Conservation (phyloP, 1,140 invertebrate genomes). For the Halictus rubicundus region DNA sequence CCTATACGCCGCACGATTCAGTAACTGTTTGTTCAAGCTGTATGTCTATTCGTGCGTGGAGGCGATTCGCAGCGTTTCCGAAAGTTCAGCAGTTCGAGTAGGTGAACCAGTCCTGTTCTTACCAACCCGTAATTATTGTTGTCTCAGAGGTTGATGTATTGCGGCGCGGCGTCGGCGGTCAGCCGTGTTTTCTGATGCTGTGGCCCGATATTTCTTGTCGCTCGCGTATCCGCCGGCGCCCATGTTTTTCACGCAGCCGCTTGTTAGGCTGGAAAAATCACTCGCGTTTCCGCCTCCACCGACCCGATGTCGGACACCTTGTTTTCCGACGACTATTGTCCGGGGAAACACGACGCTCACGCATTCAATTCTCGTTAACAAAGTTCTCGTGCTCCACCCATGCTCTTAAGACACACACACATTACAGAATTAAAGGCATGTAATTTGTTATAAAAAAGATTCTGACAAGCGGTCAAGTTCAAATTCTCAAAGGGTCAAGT, state of each 20-base stretch:
- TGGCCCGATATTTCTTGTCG: constrained; percentile 29
- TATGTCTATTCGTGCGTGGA: neutral
- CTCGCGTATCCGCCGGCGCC: neutral
- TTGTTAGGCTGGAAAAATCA: constrained; percentile 52
- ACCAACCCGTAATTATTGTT: constrained; percentile 69
- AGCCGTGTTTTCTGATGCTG: constrained; percentile 5
- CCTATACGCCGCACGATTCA: neutral
- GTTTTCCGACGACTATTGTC: neutral
- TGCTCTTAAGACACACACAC: too few species aligned
- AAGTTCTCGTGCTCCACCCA: too few species aligned
- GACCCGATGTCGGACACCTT: neutral
- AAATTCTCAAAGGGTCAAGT: too few species aligned
- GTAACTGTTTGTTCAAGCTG: neutral
- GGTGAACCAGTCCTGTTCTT: constrained; percentile 15
- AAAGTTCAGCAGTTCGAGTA: neutral
- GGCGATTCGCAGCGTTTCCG: neutral
- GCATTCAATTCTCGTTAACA: constrained; percentile 8
- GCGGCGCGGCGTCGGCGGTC: too few species aligned
- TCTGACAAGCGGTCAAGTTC: too few species aligned
- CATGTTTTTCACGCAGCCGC: constrained; percentile 9
- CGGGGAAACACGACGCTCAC: neutral
- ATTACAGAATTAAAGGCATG: too few species aligned
- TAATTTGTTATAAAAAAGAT: too few species aligned
- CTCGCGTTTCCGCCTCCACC: neutral
- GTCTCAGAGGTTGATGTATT: constrained; percentile 69